Evolutionary conservation across 2,888 invertebrate genomes (phyloP), one percentile per base, ranked within the genome.

Genomic region (Rhagium mordax): DNA sequence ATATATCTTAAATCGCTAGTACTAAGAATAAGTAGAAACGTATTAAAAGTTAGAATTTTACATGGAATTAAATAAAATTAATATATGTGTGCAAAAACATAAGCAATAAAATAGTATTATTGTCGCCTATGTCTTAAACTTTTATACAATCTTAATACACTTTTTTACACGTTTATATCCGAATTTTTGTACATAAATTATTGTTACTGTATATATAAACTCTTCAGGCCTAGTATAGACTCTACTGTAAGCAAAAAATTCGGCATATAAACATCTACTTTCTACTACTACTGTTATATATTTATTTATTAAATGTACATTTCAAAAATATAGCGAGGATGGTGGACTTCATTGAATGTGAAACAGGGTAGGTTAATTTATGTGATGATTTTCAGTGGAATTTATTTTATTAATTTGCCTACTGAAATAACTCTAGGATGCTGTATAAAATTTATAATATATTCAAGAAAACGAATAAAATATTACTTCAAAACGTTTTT

Each of bases 291-390:
- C 20, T 20, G 3, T 24, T 33, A 68, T 21, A 20, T 61, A 24
- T 61, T 69, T 69, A 53, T 69, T 60, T 69, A 61, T 61, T 69
- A 69, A 16, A 61, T 69, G 61, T 53, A 24, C 33, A 69, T 29
- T 13, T 68, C 18, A 47, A 24, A 66, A 48, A 65, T 69, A 70
- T 59, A 74, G 57, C 59, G 70, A 57, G 70, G 53, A 57, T 59
- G 69, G 57, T 66, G 57, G 69, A 64, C 59, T 69, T 55, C 53
- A 67, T 69, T 73, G 73, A 73, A 71, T 65, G 74, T 75, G 18
- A 76, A 74, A 81, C 81, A 81, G 81, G 81, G 81, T 81, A 81
- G 81, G 78, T 75, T 73, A 65, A 70, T 75, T 66, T 72, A 74
- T 71, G 74, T 74, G 70, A 79, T 75, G 62, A 72, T 69, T 71